A percentile compares a stretch with the other conserved stretches of the same genome.
Conservation (phyloP, 2,888 invertebrate genomes). For the Cryptocephalus primarius region DNA sequence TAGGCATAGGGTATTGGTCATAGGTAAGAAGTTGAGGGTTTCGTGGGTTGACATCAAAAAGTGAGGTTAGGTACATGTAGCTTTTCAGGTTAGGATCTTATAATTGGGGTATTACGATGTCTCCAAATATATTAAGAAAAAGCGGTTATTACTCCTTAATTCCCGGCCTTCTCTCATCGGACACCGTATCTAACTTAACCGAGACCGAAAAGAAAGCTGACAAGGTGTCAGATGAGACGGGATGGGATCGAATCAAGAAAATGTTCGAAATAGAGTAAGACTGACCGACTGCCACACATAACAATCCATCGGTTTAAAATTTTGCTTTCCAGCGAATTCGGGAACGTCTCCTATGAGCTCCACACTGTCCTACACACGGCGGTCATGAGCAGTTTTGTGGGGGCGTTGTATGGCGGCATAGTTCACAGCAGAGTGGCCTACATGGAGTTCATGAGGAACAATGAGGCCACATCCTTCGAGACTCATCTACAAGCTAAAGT, state of each 20-base stretch:
- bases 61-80: too few species aligned
- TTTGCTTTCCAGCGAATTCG: slow-evolving; percentile 49
- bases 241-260: slow-evolving; percentile 41
- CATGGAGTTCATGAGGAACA: slow-evolving; percentile 57
- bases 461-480: slow-evolving; percentile 60
- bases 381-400: slow-evolving; percentile 48
- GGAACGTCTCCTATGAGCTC: slow-evolving; percentile 49
- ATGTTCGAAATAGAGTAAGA: slow-evolving; percentile 43
- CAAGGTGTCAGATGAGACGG: slow-evolving; percentile 27
- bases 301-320: neutral
- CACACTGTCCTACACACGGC: slow-evolving; percentile 49
- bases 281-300: neutral
- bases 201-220: slow-evolving; percentile 17
- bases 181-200: slow-evolving; percentile 14
- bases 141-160: slow-evolving; percentile 2
- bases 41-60: too few species aligned
- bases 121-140: too few species aligned
- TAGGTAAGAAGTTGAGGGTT: too few species aligned
- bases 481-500: slow-evolving; percentile 61
- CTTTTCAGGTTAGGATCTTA: too few species aligned
- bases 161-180: slow-evolving; percentile 8
- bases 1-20: too few species aligned
- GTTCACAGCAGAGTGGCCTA: slow-evolving; percentile 48
- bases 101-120: too few species aligned
- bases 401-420: slow-evolving; percentile 56